Conservation (phyloP, 2,888 invertebrate species). For the Hymenopus coronatus region DNA sequence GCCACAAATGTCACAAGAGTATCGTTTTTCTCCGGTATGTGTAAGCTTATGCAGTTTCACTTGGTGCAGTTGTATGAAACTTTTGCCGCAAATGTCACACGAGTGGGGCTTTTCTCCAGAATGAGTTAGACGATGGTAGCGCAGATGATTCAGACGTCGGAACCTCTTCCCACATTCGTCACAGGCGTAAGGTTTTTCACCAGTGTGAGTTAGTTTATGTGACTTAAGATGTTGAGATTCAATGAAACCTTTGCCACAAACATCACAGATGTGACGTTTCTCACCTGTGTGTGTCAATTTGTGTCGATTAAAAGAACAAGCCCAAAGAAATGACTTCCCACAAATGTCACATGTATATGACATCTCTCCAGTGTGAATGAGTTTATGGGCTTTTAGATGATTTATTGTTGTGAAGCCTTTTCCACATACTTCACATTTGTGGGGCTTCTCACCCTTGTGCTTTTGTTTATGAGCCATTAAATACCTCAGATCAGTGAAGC, state of each 20-base stretch:
- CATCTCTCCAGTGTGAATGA: constrained; percentile 42
- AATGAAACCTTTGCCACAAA: constrained; percentile 41
- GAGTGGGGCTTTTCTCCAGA: constrained; percentile 34
- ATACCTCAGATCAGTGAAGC: background rate
- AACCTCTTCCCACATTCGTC: constrained; percentile 43
- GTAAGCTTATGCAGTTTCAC: constrained; percentile 30
- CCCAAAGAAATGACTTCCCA: constrained; percentile 39
- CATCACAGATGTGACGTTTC: constrained; percentile 26
- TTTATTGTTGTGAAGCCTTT: constrained; percentile 23
- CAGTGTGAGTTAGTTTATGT: constrained; percentile 42
- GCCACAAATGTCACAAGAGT: background rate
- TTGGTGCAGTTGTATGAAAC: constrained; percentile 36
- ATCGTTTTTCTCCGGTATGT: background rate
- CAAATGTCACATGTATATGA: constrained; percentile 46
- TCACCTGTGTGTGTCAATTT: constrained; percentile 23
- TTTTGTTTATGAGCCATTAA: constrained; percentile 16
- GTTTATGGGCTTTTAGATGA: constrained; percentile 25
- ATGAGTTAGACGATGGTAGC: constrained; percentile 45
- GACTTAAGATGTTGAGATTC: constrained; percentile 39
- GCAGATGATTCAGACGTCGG: constrained; percentile 45
- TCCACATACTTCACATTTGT: constrained; percentile 26
- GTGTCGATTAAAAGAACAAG: constrained; percentile 12
- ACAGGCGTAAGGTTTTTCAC: constrained; percentile 39
- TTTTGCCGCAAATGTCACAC: constrained; percentile 1
- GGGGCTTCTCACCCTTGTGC: constrained; percentile 28